Evolutionary conservation across 1,140 invertebrate genomes (phyloP).

Genomic region (Magallana angulata): DNA sequence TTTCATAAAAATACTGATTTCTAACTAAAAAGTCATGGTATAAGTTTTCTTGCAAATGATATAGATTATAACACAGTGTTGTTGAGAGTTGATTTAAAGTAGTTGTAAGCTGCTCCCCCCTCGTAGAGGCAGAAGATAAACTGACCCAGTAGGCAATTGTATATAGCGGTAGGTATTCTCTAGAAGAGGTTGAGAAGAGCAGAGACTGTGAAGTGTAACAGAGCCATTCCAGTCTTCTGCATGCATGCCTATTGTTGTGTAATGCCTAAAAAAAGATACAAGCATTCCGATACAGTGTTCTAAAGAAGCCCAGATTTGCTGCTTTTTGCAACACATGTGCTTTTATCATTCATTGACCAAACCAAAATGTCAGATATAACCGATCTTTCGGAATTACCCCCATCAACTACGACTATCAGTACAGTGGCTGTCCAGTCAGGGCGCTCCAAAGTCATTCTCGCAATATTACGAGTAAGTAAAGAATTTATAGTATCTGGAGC

Average conservation of each 20-base stretch:
- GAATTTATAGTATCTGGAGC: too few species aligned
- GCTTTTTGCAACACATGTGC: slow-evolving; percentile 34
- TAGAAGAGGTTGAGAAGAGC: slow-evolving; percentile 42
- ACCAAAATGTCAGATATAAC: slow-evolving; percentile 72
- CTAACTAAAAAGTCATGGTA: too few species aligned
- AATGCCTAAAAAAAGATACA: slow-evolving; percentile 32
- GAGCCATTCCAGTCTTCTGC: slow-evolving; percentile 61
- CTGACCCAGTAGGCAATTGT: slow-evolving; percentile 33
- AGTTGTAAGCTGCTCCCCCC: slow-evolving; percentile 8
- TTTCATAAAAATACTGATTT: too few species aligned
- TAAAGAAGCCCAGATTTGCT: slow-evolving; percentile 4
- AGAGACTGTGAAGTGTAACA: slow-evolving; percentile 47
- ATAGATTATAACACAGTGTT: too few species aligned
- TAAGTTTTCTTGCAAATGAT: too few species aligned
- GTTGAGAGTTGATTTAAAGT: neutral
- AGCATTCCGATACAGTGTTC: neutral
- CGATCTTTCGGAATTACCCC: slow-evolving; percentile 74
- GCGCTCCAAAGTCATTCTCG: slow-evolving; percentile 91
- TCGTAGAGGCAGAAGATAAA: slow-evolving; percentile 12
- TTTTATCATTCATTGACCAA: slow-evolving; percentile 40
- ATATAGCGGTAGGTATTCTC: slow-evolving; percentile 42
- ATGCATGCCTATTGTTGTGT: slow-evolving; percentile 67
- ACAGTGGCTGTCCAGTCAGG: slow-evolving; percentile 95
- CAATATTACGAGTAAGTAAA: slow-evolving; percentile 90
- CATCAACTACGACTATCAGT: slow-evolving; percentile 89